Evolutionary conservation across 2,888 invertebrate genomes (phyloP), one percentile per base, ranked within the genome.

Genomic region (Mythimna vitellina): DNA sequence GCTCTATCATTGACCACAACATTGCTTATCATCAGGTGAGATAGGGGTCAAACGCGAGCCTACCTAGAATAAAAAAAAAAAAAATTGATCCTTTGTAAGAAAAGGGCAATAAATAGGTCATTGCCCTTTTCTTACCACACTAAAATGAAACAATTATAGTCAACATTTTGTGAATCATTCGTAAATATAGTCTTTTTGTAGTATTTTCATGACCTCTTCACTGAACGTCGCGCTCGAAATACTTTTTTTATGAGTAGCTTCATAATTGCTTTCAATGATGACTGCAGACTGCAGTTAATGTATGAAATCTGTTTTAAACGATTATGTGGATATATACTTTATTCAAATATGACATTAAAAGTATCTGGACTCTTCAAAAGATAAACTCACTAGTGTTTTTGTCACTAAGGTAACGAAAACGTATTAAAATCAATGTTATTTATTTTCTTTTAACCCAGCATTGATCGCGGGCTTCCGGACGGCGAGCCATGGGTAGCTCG

Each of bases 211-310:
- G 32, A 20, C 20, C 17, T 56, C 56, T 32, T 56, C 56, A n/a
- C 32, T 12, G 5, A 57, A 10, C n/a, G 7, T n/a, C 57, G 12
- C 35, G 20, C 9, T n/a, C 3, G 2, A 10, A 60, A 32, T 60
- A n/a, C 22, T 12, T 63, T 61, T 49, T 35, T 25, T 8, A 46
- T 17, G 5, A n/a, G 42, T 42, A 25, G n/a, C 7, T 14, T 20
- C 22, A 25, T 20, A 29, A 54, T 35, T 51, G 32, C 54, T 61
- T 49, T 54, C 17, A 61, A 65, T 38, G 12, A 22, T n/a, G 29
- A 49, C 56, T 65, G 73, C 65, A n/a, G 38, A 38, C 56, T 72
- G 73, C 65, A 61, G 29, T 65, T 65, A 29, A 73, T 65, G 65
- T n/a, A 4, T 22, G 1, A 56, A 38, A 61, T 65, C 65, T 74